phyloP scores from a whole-genome alignment of 2,113 vertebrate genomes.

The Pagrus major region DNA sequence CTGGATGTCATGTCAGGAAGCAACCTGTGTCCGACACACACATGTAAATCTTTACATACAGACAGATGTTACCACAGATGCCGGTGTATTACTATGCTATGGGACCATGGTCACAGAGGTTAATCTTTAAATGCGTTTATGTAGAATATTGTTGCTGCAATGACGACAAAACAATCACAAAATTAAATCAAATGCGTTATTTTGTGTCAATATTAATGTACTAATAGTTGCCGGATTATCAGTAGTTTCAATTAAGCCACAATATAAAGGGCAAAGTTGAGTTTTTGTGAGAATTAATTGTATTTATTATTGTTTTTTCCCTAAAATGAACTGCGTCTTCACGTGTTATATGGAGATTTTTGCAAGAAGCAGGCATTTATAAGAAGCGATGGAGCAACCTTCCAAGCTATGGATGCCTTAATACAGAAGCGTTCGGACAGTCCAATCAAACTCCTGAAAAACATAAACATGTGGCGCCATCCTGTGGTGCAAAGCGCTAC shows the following conservation, averaged over 20 bases:
- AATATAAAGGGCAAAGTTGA: background rate
- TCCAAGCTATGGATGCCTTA: background rate
- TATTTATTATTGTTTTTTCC: background rate
- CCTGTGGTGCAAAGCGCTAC: conserved; percentile 39
- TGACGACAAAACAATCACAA: no score
- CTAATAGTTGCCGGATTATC: background rate
- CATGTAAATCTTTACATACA: conserved; percentile 4
- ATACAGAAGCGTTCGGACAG: background rate
- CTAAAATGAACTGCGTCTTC: background rate
- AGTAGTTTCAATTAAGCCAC: background rate
- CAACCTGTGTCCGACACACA: conserved; percentile 26
- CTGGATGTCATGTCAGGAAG: conserved; percentile 42
- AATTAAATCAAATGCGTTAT: background rate
- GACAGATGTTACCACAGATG: conserved; percentile 1
- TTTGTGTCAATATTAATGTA: background rate
- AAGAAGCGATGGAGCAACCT: background rate
- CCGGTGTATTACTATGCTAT: background rate
- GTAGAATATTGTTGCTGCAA: background rate
- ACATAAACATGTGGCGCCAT: conserved; percentile 39
- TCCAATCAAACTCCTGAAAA: background rate
- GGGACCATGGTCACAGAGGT: no score
- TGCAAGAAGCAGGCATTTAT: background rate
- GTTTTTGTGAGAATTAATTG: background rate
- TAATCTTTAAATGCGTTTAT: no score
- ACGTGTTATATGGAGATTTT: background rate